Conservation (phyloP, 1,140 invertebrate genomes). For the Ganaspis sp. region DNA sequence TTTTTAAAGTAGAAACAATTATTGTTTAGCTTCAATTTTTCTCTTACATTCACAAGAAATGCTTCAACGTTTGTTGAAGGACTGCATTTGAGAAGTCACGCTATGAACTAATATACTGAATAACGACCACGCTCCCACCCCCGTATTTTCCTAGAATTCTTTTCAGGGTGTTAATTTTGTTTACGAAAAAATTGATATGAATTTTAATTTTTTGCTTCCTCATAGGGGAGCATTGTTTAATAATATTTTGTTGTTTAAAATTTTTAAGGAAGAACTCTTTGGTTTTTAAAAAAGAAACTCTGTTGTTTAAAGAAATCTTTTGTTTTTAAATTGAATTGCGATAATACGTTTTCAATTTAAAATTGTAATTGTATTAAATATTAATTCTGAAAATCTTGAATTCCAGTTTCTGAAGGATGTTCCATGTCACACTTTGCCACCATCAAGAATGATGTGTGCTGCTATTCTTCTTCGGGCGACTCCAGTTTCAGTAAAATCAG, state of each 20-base stretch:
- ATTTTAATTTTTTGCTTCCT: too few species aligned
- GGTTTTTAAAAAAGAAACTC: too few species aligned
- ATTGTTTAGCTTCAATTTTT: background rate
- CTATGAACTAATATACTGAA: slow-evolving; percentile 17
- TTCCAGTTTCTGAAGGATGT: slow-evolving; percentile 1
- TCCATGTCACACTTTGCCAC: slow-evolving; percentile 19
- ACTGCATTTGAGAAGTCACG: slow-evolving; percentile 22
- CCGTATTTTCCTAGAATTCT: slow-evolving; percentile 9
- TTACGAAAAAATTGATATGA: too few species aligned
- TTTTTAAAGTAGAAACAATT: background rate
- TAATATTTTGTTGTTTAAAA: too few species aligned
- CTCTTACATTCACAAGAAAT: background rate
- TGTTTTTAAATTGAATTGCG: background rate
- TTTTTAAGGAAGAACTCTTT: too few species aligned
- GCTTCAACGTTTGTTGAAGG: slow-evolving; percentile 20
- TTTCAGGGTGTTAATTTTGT: slow-evolving; percentile 5
- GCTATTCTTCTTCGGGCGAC: background rate
- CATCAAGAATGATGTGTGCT: background rate
- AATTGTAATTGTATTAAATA: background rate
- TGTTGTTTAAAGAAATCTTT: too few species aligned
- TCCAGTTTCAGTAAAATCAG: background rate
- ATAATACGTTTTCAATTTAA: background rate
- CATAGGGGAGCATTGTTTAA: too few species aligned
- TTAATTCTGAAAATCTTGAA: too few species aligned
- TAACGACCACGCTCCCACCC: slow-evolving; percentile 29